Conservation (phyloP, 1,140 invertebrate species). For the Bombus vancouverensis region DNA sequence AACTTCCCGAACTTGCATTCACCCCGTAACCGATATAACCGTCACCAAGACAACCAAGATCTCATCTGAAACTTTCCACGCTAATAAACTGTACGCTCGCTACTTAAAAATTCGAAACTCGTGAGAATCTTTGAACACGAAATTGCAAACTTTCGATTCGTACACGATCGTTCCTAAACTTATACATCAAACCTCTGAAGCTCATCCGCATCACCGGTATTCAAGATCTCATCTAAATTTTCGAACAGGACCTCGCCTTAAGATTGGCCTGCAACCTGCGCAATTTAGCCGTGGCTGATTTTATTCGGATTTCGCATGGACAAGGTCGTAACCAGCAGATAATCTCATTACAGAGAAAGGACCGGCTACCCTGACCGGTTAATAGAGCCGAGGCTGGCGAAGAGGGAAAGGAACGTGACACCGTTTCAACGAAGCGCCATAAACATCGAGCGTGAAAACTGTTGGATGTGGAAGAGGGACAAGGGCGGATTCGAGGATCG, state of each 20-base stretch:
- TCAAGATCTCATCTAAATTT: neutral
- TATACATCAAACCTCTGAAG: neutral
- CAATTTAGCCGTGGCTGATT: neutral
- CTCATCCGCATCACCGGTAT: neutral
- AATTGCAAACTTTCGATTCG: too few species aligned
- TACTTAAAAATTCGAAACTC: too few species aligned
- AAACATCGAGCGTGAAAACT: constrained; percentile 52
- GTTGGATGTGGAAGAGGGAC: neutral
- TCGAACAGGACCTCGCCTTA: neutral
- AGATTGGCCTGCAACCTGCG: too few species aligned
- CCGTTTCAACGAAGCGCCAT: constrained; percentile 43
- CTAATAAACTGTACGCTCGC: too few species aligned
- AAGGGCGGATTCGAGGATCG: neutral
- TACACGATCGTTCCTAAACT: neutral
- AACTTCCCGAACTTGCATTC: too few species aligned
- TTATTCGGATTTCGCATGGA: neutral
- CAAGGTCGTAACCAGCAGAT: constrained; percentile 7
- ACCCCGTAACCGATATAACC: too few species aligned
- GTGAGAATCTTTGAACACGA: too few species aligned
- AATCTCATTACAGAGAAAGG: constrained; percentile 28
- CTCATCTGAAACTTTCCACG: too few species aligned
- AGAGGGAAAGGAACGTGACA: constrained; percentile 38
- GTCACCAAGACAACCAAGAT: too few species aligned
- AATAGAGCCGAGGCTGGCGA: constrained; percentile 28
- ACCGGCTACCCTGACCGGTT: constrained; percentile 1